Base-by-base conservation (phyloP, 2,113 vertebrate genomes). In the Stigmatopora nigra region DNA sequence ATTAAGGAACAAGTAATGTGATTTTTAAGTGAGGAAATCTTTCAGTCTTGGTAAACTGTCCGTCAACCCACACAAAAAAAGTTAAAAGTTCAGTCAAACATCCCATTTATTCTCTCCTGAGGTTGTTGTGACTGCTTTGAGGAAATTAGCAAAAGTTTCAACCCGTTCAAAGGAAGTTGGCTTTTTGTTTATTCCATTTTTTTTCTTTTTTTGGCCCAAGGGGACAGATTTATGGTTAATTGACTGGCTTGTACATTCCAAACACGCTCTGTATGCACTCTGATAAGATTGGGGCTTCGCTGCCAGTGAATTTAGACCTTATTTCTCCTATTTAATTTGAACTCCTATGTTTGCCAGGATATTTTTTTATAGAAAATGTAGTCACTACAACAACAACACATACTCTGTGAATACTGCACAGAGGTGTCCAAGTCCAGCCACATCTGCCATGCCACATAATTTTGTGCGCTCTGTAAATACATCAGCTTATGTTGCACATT, bases 71-170 rank as follows among this genome's bases (percentile, higher is more conserved):
- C 68, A 90, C 88, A 90, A 91, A 88, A 80, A 86, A 70, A 84
- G 80, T 77, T 82, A 82, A 80, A 76, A 70, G 69, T 64, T 70
- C 75, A 62, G 57, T 73, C 78, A 76, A 71, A 81, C 86, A 82
- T 89, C 87, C 84, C 78, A 76, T 58, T 51, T 67, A 68, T 61
- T 38, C 69, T 66, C 68, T 59, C 66, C 62, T 65, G 63, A 81
- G 70, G 79, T 78, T 89, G 83, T 80, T 89, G 48, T 82, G 81
- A 81, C 78, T 65, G 44, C 88, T 84, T 88, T 81, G 84, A 91
- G 89, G 88, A 92, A 89, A 79, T 85, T 75, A 89, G 82, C 82
- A 83, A 74, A 82, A 78, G 76, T 84, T 4, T 81, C 68, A 25
- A 19, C 16, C 19, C 59, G 56, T 73, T 55, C 7, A 62, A 35